Conservation (phyloP, 2,888 invertebrate genomes). For the Bembecia ichneumoniformis region DNA sequence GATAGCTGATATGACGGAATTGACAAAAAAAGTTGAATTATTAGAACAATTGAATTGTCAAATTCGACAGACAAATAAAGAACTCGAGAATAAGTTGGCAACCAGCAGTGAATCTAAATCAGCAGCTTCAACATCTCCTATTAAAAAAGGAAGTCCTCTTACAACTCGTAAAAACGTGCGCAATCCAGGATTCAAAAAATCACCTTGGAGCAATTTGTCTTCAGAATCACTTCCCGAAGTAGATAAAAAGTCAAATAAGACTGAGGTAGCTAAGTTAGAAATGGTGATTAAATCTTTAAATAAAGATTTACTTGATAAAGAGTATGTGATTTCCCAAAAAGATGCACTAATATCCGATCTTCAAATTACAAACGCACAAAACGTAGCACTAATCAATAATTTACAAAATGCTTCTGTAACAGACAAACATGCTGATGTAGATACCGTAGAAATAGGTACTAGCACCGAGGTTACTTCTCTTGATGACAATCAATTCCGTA, state of each 20-base stretch:
- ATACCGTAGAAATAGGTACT: conserved; percentile 33
- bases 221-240: conserved; percentile 47
- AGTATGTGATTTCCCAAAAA: conserved; percentile 53
- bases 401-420: conserved; percentile 10
- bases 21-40: conserved; percentile 63
- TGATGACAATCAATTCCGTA: background rate
- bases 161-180: conserved; percentile 53
- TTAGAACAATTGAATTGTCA: conserved; percentile 66
- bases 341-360: conserved; percentile 54
- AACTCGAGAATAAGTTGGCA: conserved; percentile 66
- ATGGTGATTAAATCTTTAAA: conserved; percentile 55
- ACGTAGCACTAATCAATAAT: conserved; percentile 21
- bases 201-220: conserved; percentile 59
- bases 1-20: conserved; percentile 51
- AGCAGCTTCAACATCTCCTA: conserved; percentile 27
- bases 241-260: conserved; percentile 48
- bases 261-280: conserved; percentile 47
- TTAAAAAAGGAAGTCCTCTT: conserved; percentile 52
- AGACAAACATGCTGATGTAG: conserved; percentile 11
- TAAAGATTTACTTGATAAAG: conserved; percentile 63
- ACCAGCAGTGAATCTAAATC: conserved; percentile 39
- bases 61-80: conserved; percentile 66
- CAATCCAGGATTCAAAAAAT: conserved; percentile 55
- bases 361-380: conserved; percentile 21
- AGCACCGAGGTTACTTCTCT: conserved; percentile 24